Percentiles rank a stretch among this genome's conserved stretches.
Evolutionary conservation across 2,888 invertebrate genomes (phyloP).

Genomic region (Folsomia candida): DNA sequence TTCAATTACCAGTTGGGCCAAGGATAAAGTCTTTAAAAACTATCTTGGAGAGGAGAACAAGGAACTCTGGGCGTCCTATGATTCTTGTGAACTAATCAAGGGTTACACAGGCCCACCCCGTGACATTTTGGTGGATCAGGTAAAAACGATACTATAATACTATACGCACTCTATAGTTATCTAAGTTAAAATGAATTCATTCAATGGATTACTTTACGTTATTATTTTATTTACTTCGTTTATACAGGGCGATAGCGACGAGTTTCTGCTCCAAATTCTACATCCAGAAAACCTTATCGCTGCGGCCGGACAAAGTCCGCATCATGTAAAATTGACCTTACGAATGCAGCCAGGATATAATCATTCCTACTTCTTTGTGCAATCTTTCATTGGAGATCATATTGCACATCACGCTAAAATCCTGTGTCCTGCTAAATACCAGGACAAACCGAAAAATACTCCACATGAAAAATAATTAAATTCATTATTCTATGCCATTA

Average conservation of each 20-base stretch:
- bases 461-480: too few species aligned
- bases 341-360: conserved; percentile 75
- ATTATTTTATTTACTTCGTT: too few species aligned
- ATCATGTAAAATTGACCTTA: conserved; percentile 58
- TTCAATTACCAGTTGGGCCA: conserved; percentile 78
- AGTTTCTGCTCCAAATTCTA: conserved; percentile 75
- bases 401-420: conserved; percentile 74
- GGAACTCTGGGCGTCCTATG: conserved; percentile 75
- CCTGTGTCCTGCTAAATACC: conserved; percentile 20
- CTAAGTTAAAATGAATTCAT: too few species aligned
- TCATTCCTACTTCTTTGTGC: conserved; percentile 90
- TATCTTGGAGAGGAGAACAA: conserved; percentile 65
- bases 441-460: not conserved
- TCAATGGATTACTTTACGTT: too few species aligned
- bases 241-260: conserved; percentile 74
- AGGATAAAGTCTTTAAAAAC: conserved; percentile 72
- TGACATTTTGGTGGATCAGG: conserved; percentile 86
- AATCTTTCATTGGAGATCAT: conserved; percentile 89
- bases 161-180: too few species aligned
- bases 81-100: conserved; percentile 78
- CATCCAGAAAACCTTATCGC: conserved; percentile 77
- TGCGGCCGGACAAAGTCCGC: conserved; percentile 60
- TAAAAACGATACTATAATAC: too few species aligned
- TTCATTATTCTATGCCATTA: too few species aligned
- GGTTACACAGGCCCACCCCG: conserved; percentile 79